Evolutionary conservation across 2,888 invertebrate genomes (phyloP).

Genomic region (Stegophylla sp.): DNA sequence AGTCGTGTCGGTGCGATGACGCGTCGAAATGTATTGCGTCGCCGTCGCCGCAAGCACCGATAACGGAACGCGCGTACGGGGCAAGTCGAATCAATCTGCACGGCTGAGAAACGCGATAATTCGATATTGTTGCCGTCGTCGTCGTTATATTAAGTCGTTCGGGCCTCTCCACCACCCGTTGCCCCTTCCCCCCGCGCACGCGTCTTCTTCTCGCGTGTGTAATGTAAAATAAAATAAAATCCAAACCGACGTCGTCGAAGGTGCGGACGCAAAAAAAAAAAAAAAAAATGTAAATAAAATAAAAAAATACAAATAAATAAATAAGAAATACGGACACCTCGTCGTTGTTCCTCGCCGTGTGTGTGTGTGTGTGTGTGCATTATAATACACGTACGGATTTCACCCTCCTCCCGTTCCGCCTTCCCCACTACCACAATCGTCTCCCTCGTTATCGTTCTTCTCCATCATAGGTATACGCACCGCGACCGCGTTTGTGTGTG

Average conservation of each 20-base stretch:
- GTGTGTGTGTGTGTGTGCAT: neutral
- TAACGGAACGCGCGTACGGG: neutral
- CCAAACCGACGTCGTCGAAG: neutral
- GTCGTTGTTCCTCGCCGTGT: neutral
- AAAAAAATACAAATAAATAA: slow-evolving; percentile 8
- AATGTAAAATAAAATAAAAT: neutral
- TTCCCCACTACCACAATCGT: neutral
- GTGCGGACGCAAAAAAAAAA: neutral
- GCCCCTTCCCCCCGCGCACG: slow-evolving; percentile 8
- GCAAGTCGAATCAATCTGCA: neutral
- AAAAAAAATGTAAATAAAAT: neutral
- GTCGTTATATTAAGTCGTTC: slow-evolving; percentile 34
- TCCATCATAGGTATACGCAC: slow-evolving; percentile 6
- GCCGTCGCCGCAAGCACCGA: neutral
- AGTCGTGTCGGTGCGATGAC: neutral
- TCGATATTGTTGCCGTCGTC: slow-evolving; percentile 41
- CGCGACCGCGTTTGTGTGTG: neutral
- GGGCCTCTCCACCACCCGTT: neutral
- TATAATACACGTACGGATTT: slow-evolving; percentile 1
- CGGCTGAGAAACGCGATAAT: slow-evolving; percentile 27
- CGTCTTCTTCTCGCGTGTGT: neutral
- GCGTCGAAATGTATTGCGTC: neutral
- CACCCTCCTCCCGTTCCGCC: neutral
- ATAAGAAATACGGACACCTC: slow-evolving; percentile 30
- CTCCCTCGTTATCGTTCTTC: slow-evolving; percentile 10